These are phyloP conservation scores for Eupithecia subfuscata DNA, from an alignment of 2,888 invertebrate genomes.

Conservation along the genomic window DNA sequence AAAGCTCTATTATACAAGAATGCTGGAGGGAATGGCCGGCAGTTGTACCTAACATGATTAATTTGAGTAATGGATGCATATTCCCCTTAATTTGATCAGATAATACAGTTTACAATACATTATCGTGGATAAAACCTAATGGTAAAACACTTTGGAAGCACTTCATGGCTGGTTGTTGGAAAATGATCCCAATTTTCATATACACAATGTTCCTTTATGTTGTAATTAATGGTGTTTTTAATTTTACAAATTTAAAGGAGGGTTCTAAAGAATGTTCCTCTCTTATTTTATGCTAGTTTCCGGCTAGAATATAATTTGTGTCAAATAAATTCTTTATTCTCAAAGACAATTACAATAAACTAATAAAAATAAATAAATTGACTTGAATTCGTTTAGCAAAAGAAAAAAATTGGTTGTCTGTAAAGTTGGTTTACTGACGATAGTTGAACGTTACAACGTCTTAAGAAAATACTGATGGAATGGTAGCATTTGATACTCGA, in stretches of 20 bases:
- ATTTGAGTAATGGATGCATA: neutral
- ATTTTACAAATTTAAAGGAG: too few relatives aligned
- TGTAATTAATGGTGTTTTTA: too few relatives aligned
- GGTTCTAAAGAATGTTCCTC: neutral
- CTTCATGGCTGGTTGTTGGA: neutral
- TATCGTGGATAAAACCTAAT: neutral
- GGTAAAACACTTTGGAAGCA: neutral
- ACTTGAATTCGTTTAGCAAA: too few relatives aligned
- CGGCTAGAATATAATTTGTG: too few relatives aligned
- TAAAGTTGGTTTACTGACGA: too few relatives aligned
- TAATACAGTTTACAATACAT: neutral
- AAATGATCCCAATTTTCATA: slow-evolving; percentile 1
- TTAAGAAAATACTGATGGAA: too few relatives aligned
- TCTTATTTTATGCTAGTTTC: neutral
- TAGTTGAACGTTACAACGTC: too few relatives aligned
- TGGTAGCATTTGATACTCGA: too few relatives aligned
- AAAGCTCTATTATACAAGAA: neutral
- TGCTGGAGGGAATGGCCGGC: neutral
- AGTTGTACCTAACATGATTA: neutral
- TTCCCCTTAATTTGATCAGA: neutral
- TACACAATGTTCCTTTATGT: neutral
- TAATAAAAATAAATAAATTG: too few relatives aligned
- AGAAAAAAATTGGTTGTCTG: too few relatives aligned
- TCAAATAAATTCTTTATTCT: too few relatives aligned
- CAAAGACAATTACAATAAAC: too few relatives aligned